These are phyloP conservation scores for Cylindroiulus punctatus DNA, from an alignment of 2,888 invertebrate genomes.

Conservation along the genomic window DNA sequence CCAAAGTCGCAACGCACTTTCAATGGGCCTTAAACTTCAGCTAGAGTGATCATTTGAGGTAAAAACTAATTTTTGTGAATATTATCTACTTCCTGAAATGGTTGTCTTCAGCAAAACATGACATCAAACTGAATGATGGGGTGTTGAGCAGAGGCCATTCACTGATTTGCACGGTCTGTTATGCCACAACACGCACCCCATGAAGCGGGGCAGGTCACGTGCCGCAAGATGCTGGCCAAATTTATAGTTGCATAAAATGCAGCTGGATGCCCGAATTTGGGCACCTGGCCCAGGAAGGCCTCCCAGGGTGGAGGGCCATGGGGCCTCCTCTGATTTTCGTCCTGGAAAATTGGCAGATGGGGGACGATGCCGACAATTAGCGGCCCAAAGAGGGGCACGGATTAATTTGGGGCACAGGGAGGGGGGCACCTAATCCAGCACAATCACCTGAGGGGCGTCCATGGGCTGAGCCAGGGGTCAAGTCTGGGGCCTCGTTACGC, in stretches of 20 bases:
- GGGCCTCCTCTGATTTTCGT: background rate
- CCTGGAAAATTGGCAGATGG: background rate
- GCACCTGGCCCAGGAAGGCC: background rate
- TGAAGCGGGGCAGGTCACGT: no score
- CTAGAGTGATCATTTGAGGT: no score
- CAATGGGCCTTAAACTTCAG: no score
- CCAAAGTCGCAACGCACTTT: no score
- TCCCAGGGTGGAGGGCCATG: background rate
- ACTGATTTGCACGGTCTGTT: no score
- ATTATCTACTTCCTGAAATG: no score
- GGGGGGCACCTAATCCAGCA: background rate
- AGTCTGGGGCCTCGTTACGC: slow-evolving; percentile 2
- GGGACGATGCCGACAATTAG: slow-evolving; percentile 18
- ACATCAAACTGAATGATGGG: no score
- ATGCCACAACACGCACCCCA: no score
- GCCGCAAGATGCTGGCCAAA: background rate
- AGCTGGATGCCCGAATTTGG: background rate
- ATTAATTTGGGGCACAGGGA: background rate
- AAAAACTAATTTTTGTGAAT: no score
- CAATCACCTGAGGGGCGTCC: slow-evolving; percentile 1
- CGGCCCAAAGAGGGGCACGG: slow-evolving; percentile 18
- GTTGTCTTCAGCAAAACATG: no score
- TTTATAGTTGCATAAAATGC: background rate
- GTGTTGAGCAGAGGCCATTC: no score
- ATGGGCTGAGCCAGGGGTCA: background rate